These are phyloP conservation scores for Drosophila repletoides DNA, from an alignment of 1,140 invertebrate genomes.

Conservation along the genomic window DNA sequence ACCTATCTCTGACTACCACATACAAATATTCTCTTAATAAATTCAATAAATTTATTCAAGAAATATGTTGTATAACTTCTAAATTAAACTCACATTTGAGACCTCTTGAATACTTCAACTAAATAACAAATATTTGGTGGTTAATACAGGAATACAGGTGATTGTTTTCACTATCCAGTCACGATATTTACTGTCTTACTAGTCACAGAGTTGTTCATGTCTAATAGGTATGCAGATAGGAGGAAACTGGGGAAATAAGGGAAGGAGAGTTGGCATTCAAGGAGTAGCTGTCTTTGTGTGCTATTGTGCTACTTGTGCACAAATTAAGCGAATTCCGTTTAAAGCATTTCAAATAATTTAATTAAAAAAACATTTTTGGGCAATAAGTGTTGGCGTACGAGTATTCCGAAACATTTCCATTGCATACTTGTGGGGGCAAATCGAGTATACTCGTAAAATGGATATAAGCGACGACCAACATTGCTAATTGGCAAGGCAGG, in stretches of 20 bases:
- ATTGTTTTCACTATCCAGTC: no score
- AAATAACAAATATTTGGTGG: no score
- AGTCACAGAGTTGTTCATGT: no score
- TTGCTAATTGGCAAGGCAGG: constrained; percentile 45
- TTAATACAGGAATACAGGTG: no score
- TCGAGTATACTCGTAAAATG: no score
- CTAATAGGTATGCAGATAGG: no score
- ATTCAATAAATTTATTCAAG: no score
- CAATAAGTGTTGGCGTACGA: constrained; percentile 8
- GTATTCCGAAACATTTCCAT: constrained; percentile 7
- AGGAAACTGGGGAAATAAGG: not conserved
- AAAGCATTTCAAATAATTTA: constrained; percentile 69
- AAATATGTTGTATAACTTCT: constrained; percentile 7
- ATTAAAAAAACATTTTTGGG: constrained; percentile 63
- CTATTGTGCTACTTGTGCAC: not conserved
- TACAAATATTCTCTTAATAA: no score
- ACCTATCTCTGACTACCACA: no score
- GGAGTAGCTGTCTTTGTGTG: not conserved
- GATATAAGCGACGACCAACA: not conserved
- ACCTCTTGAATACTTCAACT: no score
- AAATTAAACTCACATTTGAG: no score
- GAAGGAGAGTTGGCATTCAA: not conserved
- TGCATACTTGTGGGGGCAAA: constrained; percentile 47
- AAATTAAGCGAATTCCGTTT: constrained; percentile 58
- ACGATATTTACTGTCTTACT: no score